Base-by-base conservation (phyloP, 2,888 invertebrate genomes). In the Boloria euphrosyne region DNA sequence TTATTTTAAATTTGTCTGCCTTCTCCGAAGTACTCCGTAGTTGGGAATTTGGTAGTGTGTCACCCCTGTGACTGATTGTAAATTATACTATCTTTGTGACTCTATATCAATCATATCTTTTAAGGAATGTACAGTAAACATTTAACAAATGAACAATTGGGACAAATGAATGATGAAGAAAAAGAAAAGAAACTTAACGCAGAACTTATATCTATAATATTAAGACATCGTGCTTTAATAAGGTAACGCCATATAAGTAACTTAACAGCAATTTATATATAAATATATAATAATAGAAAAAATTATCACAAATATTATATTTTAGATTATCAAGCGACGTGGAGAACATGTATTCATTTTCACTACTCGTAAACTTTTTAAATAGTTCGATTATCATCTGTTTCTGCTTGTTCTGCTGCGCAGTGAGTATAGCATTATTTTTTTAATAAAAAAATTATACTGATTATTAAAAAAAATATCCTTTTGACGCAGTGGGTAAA, bases 341-440 rank as follows among this genome's bases (percentile, higher is more conserved):
- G 3, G 82, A 82, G 52, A 69, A 71, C 1, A 69, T 80, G 71
- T 80, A 76, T 53, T 77, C 85, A 17, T 87, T 88, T 62, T 77
- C 85, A 2, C 68, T 88, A 58, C 80, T 88, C 0, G 77, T 87
- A 7, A 88, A 88, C 68, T 87, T 88, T 73, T 74, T 87, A 63
- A 86, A 86, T 68, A 85, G 87, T 49, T 86, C 88, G 0, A 77
- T 88, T 17, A 85, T 87, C 0, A 84, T 88, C 50, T 82, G 82
- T 59, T 80, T 82, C 65, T 80, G 80, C 64, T 79, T 79, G 57
- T 81, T 81, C 51, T 81, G 81, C 59, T 75, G 75, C 50, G 75
- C 79, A 49, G 82, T 80, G 65, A 77, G 80, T 76, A 68, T 7
- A 13, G 13, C 43, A 44, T 44, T 13, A 17, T 4, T 43, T 51